phyloP scores from a whole-genome alignment of 2,797 vertebrate species.

The Tenualosa ilisha region DNA sequence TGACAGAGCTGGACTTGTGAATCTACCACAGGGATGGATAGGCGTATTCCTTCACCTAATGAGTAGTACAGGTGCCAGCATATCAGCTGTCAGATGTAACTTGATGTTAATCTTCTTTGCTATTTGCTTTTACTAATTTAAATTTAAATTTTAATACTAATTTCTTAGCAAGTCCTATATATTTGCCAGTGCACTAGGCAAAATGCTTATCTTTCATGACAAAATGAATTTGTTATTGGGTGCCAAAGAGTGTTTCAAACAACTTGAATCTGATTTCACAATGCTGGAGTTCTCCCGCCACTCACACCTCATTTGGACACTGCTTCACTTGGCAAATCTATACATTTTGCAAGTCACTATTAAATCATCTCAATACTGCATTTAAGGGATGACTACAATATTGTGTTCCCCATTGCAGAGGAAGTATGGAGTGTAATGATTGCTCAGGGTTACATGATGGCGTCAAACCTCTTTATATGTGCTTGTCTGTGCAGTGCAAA shows the following conservation, averaged over 20 bases:
- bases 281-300: not conserved
- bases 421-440: not conserved
- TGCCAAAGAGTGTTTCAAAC: not conserved
- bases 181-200: not conserved
- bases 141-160: no score
- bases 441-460: slow-evolving; percentile 37
- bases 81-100: slow-evolving; percentile 10
- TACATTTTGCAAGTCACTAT: not conserved
- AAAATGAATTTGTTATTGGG: not conserved
- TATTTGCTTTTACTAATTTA: not conserved
- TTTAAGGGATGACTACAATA: slow-evolving; percentile 51
- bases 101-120: not conserved
- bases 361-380: not conserved
- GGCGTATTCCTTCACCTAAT: not conserved
- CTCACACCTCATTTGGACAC: slow-evolving; percentile 9
- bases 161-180: not conserved
- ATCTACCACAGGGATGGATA: not conserved
- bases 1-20: not conserved
- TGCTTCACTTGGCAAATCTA: not conserved
- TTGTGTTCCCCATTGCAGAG: slow-evolving; percentile 62
- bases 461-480: slow-evolving; percentile 51
- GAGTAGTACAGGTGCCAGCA: not conserved
- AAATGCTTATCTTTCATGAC: not conserved
- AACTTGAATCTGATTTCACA: not conserved
- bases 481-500: not conserved